Percentiles rank a stretch among this genome's conserved stretches.
These are phyloP conservation scores for Adelphocoris suturalis DNA, from an alignment of 2,888 invertebrate species.

Conservation along the genomic window DNA sequence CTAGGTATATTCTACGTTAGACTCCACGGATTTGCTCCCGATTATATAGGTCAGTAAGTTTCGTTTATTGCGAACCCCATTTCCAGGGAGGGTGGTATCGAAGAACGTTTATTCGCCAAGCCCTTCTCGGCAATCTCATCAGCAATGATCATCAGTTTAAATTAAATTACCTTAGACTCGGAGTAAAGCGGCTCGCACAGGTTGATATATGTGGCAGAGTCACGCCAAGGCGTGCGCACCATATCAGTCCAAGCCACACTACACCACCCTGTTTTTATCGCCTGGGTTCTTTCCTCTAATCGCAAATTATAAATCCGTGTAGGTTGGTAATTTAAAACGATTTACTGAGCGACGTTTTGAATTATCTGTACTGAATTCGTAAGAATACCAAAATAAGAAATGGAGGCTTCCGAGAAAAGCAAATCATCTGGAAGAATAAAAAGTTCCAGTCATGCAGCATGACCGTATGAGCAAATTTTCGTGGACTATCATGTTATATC, in stretches of 20 bases:
- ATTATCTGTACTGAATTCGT: too few relatives aligned
- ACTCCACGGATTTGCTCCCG: too few relatives aligned
- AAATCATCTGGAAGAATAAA: too few relatives aligned
- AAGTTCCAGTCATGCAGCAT: too few relatives aligned
- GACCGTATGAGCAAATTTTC: too few relatives aligned
- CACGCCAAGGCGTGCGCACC: conserved; percentile 24
- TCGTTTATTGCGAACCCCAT: background rate
- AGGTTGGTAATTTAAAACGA: too few relatives aligned
- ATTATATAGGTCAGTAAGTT: too few relatives aligned
- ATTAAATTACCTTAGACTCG: conserved; percentile 14
- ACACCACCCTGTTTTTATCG: background rate
- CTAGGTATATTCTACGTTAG: too few relatives aligned
- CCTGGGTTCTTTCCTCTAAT: background rate
- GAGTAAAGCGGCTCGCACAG: background rate
- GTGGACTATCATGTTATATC: too few relatives aligned
- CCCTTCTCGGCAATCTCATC: background rate
- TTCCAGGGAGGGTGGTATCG: background rate
- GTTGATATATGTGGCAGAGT: conserved; percentile 24
- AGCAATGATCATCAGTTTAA: conserved; percentile 18
- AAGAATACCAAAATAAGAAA: too few relatives aligned
- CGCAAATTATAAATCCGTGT: background rate
- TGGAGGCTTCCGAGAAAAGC: too few relatives aligned
- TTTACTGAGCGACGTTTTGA: too few relatives aligned
- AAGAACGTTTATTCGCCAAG: background rate
- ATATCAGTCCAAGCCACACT: background rate